Evolutionary conservation across 1,140 invertebrate genomes (phyloP).

Genomic region (Neelides sp.): DNA sequence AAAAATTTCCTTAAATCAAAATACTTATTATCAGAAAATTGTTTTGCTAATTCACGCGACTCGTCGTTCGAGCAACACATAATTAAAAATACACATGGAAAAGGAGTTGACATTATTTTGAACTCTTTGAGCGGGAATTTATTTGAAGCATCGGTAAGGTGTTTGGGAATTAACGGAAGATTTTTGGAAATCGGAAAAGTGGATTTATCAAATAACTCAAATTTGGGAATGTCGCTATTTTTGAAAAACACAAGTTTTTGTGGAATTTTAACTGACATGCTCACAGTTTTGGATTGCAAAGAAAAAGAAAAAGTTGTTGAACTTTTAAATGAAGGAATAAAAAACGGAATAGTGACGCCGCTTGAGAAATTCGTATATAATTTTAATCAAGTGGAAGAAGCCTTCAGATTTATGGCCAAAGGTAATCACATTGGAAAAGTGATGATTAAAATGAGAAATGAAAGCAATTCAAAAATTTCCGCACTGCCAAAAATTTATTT

Average conservation of each 20-base stretch:
- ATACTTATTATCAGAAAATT: constrained; percentile 51
- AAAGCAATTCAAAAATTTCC: constrained; percentile 40
- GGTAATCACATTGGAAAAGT: constrained; percentile 84
- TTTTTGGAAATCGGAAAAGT: constrained; percentile 55
- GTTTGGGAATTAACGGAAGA: constrained; percentile 52
- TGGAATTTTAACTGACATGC: constrained; percentile 7
- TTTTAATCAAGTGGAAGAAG: constrained; percentile 48
- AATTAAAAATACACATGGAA: constrained; percentile 44
- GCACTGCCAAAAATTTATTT: constrained; percentile 76
- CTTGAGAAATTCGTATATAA: constrained; percentile 47
- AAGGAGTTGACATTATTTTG: constrained; percentile 61
- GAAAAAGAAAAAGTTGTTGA: constrained; percentile 34
- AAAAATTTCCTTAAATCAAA: constrained; percentile 48
- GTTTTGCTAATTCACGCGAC: constrained; percentile 60
- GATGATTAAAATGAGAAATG: constrained; percentile 34
- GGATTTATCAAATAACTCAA: constrained; percentile 40
- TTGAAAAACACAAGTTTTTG: constrained; percentile 26
- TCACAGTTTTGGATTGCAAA: neutral
- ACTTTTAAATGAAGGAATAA: constrained; percentile 49
- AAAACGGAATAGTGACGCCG: constrained; percentile 50
- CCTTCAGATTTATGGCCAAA: constrained; percentile 61
- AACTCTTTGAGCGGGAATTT: constrained; percentile 69
- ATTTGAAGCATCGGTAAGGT: constrained; percentile 48
- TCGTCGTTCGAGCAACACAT: constrained; percentile 54
- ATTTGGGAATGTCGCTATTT: constrained; percentile 39